Conservation (phyloP, 2,888 invertebrate genomes). For the Phaedon cochleariae region DNA sequence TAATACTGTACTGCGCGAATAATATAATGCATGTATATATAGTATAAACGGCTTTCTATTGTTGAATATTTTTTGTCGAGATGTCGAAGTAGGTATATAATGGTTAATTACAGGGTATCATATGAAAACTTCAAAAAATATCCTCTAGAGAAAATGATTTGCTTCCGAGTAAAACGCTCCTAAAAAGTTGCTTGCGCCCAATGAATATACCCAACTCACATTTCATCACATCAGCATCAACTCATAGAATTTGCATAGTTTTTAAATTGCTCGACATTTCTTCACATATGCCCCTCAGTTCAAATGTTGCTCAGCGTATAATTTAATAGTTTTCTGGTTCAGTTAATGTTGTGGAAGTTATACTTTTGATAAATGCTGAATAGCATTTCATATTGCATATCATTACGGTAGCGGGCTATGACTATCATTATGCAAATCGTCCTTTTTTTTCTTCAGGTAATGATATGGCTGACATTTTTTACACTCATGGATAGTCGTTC, state of each 20-base stretch:
- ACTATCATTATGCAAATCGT: constrained; percentile 32
- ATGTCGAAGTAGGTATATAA: no score
- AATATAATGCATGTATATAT: not conserved
- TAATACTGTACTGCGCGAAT: no score
- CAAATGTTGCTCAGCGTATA: constrained; percentile 20
- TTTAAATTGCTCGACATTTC: constrained; percentile 15
- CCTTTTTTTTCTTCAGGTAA: constrained; percentile 12
- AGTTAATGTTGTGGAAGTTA: constrained; percentile 19
- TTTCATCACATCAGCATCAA: constrained; percentile 1
- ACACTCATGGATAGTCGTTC: constrained; percentile 8
- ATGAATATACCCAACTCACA: no score
- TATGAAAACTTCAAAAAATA: no score
- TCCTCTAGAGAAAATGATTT: no score
- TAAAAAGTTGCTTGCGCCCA: no score
- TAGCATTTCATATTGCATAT: constrained; percentile 21
- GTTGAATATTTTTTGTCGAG: not conserved
- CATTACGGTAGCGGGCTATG: constrained; percentile 27
- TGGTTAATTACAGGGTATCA: no score
- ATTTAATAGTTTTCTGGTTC: constrained; percentile 23
- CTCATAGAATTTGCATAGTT: constrained; percentile 12
- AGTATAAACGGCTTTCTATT: not conserved
- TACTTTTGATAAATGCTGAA: constrained; percentile 22
- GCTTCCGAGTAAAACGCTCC: no score
- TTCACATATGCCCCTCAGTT: constrained; percentile 22
- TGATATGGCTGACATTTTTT: constrained; percentile 21